These are phyloP conservation scores for Diarsia brunnea DNA, from an alignment of 2,888 invertebrate genomes.

Conservation along the genomic window DNA sequence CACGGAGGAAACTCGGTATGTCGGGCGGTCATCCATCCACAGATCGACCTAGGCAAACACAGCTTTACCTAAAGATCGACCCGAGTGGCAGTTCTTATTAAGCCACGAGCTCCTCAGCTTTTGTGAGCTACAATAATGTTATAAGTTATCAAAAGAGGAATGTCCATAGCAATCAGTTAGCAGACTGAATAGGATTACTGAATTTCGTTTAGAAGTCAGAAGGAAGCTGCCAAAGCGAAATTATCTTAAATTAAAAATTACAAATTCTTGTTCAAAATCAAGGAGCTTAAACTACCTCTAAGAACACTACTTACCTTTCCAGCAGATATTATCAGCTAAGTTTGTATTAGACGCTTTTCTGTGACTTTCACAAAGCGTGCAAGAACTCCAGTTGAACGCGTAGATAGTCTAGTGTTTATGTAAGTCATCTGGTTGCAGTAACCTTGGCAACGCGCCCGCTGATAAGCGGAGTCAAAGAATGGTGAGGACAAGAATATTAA, in stretches of 20 bases:
- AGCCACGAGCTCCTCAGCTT: too few species aligned
- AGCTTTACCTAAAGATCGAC: too few species aligned
- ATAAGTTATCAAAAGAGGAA: neutral
- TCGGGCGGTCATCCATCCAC: too few species aligned
- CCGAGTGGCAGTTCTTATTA: too few species aligned
- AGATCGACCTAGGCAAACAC: too few species aligned
- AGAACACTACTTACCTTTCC: neutral
- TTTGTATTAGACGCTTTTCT: conserved; percentile 14
- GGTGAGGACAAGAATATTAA: conserved; percentile 44
- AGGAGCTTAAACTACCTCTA: neutral
- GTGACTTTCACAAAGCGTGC: neutral
- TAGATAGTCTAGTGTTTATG: conserved; percentile 34
- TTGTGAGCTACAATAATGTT: neutral
- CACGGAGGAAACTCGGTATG: too few species aligned
- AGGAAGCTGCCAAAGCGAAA: neutral
- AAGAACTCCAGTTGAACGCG: conserved; percentile 42
- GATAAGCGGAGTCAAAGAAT: conserved; percentile 51
- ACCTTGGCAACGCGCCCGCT: conserved; percentile 48
- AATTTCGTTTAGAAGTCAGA: neutral
- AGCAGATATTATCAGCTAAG: neutral
- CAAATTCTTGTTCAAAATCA: neutral
- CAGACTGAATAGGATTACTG: neutral
- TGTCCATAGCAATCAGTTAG: neutral
- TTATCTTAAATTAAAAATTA: neutral
- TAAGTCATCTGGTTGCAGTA: conserved; percentile 54